A percentile compares a stretch with the other conserved stretches of the same genome.
These are phyloP conservation scores for Nyctereutes procyonoides DNA, from an alignment of 2,113 vertebrate species.

Conservation along the genomic window DNA sequence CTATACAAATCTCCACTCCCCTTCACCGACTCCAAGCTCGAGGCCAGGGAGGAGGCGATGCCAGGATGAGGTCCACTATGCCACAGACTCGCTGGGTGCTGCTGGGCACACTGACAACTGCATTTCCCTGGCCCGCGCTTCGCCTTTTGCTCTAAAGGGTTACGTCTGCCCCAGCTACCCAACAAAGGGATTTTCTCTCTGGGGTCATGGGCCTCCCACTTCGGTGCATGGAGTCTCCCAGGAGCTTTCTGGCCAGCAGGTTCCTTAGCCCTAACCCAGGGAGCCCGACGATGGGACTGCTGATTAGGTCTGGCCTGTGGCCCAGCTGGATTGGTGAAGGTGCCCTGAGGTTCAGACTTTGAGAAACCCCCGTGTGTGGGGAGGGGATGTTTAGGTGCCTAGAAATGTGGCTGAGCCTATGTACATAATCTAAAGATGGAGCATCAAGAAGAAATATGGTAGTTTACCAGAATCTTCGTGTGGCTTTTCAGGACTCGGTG, in stretches of 20 bases:
- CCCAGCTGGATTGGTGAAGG: neutral
- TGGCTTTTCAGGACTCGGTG: neutral
- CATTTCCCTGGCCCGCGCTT: neutral
- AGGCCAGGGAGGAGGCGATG: neutral
- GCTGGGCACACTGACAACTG: neutral
- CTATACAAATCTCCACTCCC: neutral
- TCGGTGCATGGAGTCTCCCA: too few relatives aligned
- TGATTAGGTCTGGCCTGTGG: neutral
- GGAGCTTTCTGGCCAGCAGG: neutral
- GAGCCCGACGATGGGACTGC: neutral
- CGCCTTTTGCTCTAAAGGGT: neutral
- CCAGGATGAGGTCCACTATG: too few relatives aligned
- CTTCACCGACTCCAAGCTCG: neutral
- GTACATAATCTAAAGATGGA: neutral
- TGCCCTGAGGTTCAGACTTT: neutral
- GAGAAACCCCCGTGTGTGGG: neutral
- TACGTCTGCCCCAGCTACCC: neutral
- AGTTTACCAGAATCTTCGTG: neutral
- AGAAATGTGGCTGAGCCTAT: neutral
- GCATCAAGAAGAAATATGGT: neutral
- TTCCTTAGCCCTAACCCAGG: neutral
- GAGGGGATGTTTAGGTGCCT: neutral
- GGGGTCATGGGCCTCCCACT: neutral
- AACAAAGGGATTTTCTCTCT: fast-evolving
- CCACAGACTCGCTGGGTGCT: neutral